phyloP scores from a whole-genome alignment of 2,888 invertebrate species.

The Acleris sparsana region DNA sequence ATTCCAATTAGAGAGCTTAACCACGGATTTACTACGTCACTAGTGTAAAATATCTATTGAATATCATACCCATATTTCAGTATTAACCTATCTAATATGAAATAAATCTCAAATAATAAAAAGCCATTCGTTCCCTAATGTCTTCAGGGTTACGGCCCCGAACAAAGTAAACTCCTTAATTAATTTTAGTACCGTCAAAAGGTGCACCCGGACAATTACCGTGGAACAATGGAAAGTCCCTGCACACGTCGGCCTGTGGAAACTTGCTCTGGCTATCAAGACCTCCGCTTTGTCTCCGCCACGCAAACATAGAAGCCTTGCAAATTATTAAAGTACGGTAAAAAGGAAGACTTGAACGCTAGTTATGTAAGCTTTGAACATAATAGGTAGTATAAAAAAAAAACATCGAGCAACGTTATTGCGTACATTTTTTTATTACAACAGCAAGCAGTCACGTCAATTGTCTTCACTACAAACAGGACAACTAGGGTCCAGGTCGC shows the following conservation, averaged over 20 bases:
- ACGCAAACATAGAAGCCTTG: conserved; percentile 15
- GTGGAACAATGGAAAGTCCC: conserved; percentile 21
- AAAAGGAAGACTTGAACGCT: not conserved
- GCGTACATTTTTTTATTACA: conserved; percentile 3
- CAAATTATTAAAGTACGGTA: not conserved
- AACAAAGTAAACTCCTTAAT: conserved; percentile 34
- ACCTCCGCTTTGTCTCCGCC: conserved; percentile 25
- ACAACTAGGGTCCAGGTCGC: conserved; percentile 61
- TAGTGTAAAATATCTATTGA: not conserved
- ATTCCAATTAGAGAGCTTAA: not conserved
- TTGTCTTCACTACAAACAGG: conserved; percentile 51
- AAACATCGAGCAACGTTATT: not conserved
- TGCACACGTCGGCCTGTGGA: conserved; percentile 24
- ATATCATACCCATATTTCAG: not conserved
- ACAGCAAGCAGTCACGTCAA: conserved; percentile 5
- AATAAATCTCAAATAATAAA: not conserved
- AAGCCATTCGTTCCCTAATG: conserved; percentile 18
- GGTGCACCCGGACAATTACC: conserved; percentile 34
- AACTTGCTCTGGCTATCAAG: conserved; percentile 18
- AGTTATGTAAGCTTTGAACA: not conserved
- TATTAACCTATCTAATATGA: not conserved
- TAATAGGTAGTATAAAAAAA: not conserved
- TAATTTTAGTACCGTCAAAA: conserved; percentile 32
- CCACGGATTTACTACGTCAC: not conserved
- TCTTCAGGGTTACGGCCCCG: conserved; percentile 12